Base-by-base conservation (phyloP, 2,888 invertebrate genomes). In the Phoenoteleia sp. region DNA sequence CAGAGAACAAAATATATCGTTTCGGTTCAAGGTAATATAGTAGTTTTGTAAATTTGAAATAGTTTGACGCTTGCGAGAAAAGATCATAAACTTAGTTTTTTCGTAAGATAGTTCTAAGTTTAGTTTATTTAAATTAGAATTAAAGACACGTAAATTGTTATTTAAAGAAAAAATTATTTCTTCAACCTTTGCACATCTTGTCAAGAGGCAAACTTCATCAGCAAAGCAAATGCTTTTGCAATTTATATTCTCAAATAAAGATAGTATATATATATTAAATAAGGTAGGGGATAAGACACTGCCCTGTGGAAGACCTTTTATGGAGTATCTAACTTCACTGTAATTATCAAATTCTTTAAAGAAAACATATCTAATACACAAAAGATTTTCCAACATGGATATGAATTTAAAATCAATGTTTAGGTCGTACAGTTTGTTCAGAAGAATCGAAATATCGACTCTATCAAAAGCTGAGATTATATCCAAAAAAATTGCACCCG, bases 201-300 rank as follows among this genome's bases (percentile, higher is more conserved):
- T 2, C 3, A 27, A 36, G 17, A 42, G 13, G 25, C 60, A 62
- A 1, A 62, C 39, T 9, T 62, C 60, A 23, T 62, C 42, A 1
- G 39, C 60, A 23, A 39, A 62, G 3, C n/a, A 7, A 21, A 62
- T 25, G n/a, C n/a, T n/a, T n/a, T n/a, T n/a, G n/a, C n/a, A n/a
- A n/a, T n/a, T n/a, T n/a, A 39, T 2, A 23, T 42, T 17, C 6
- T 7, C 29, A 15, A 64, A 25, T 27, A 11, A 2, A 6, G 23
- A 25, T 0, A 45, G 6, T 4, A 42, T 15, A 17, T 64, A 64
- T 6, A 64, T 45, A 64, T 64, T 64, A 64, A 64, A 64, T 3
- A 64, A 27, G 0, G 47, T 64, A 15, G 64, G 64, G 0, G 64
- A 64, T 21, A 64, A 29, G 2, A 47, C 45, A 17, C 64, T 64